Evolutionary conservation across 1,140 invertebrate species (phyloP).

Genomic region (Limonius californicus): DNA sequence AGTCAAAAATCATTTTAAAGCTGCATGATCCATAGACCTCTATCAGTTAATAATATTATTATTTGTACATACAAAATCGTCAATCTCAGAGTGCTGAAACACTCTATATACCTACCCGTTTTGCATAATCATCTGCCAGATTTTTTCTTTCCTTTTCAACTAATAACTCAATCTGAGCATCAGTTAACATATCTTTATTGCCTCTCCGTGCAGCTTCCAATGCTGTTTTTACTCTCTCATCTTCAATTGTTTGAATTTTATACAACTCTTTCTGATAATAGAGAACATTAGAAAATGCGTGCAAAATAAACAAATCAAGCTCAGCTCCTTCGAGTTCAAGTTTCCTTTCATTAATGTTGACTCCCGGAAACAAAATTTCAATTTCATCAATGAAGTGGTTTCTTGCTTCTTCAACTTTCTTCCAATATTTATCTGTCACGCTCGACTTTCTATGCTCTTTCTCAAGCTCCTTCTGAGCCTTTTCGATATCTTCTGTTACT

Average conservation of each 20-base stretch:
- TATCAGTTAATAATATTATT: too few relatives aligned
- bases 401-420: constrained; percentile 63
- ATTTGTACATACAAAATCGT: too few relatives aligned
- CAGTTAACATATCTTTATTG: constrained; percentile 46
- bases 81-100: too few relatives aligned
- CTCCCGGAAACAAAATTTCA: constrained; percentile 65
- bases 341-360: constrained; percentile 62
- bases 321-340: constrained; percentile 60
- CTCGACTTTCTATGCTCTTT: constrained; percentile 53
- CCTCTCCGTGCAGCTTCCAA: constrained; percentile 55
- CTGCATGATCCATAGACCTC: too few relatives aligned
- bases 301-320: constrained; percentile 65
- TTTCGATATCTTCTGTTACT: constrained; percentile 57
- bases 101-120: too few relatives aligned
- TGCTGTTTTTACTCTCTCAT: constrained; percentile 59
- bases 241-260: constrained; percentile 61
- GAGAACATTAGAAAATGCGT: constrained; percentile 62
- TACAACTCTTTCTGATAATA: constrained; percentile 69
- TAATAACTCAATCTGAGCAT: constrained; percentile 52
- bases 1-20: too few relatives aligned
- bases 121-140: constrained; percentile 54
- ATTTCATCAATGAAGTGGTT: constrained; percentile 69
- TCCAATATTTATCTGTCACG: constrained; percentile 68
- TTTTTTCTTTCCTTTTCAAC: constrained; percentile 55
- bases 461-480: constrained; percentile 57